Evolutionary conservation across 2,797 vertebrate species (phyloP).

Genomic region (Rhinatrema bivittatum): DNA sequence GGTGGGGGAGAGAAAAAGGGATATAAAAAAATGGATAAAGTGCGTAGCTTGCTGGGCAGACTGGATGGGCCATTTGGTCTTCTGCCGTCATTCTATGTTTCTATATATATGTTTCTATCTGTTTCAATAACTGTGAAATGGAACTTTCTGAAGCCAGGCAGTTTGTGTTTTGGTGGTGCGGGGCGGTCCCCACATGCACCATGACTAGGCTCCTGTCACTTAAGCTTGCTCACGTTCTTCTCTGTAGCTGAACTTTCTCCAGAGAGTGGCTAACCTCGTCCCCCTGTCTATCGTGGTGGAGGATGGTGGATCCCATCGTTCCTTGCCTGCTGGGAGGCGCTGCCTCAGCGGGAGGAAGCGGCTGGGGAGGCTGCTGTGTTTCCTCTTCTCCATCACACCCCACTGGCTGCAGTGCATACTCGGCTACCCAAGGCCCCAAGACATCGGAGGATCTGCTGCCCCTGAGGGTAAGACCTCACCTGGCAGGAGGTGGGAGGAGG

Average conservation of each 20-base stretch:
- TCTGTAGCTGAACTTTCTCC: conserved; percentile 27
- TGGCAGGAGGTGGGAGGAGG: no score
- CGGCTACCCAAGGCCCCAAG: conserved; percentile 49
- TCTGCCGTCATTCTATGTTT: no score
- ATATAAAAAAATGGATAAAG: no score
- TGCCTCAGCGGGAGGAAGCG: conserved; percentile 52
- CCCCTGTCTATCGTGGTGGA: background rate
- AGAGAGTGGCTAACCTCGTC: background rate
- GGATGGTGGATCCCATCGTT: background rate
- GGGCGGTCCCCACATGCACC: no score
- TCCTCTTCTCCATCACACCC: conserved; percentile 59
- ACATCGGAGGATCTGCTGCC: conserved; percentile 38
- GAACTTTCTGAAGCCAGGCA: no score
- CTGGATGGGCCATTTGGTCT: no score
- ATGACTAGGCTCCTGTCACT: no score
- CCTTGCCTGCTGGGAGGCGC: conserved; percentile 8
- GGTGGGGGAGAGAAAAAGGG: no score
- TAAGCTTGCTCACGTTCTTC: background rate
- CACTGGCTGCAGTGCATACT: conserved; percentile 49
- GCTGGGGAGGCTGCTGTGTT: conserved; percentile 23
- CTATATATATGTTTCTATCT: no score
- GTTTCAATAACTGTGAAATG: no score
- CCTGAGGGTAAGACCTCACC: conserved; percentile 50
- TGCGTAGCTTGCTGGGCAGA: no score
- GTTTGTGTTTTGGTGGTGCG: no score